Evolutionary conservation across 2,797 vertebrate species (phyloP).

Genomic region (Ficedula albicollis): DNA sequence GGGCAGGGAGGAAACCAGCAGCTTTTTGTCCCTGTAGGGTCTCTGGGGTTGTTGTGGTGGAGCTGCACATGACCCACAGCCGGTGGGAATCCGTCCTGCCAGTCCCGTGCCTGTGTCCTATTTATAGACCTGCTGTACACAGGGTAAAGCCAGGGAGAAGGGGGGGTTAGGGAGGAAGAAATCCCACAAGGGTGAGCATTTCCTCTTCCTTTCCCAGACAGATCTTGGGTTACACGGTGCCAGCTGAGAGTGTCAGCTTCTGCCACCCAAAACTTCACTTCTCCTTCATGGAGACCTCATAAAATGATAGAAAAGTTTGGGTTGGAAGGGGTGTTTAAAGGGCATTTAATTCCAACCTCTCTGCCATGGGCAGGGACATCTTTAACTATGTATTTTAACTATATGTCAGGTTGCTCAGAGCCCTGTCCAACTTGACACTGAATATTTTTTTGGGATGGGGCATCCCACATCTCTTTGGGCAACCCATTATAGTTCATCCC

Average conservation of each 20-base stretch:
- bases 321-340: not conserved
- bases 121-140: not conserved
- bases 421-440: rapidly evolving
- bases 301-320: not conserved
- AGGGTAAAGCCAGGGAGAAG: not conserved
- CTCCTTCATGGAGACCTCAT: not conserved
- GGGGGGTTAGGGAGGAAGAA: not conserved
- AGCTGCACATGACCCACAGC: rapidly evolving
- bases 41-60: not conserved
- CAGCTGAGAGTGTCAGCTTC: not conserved
- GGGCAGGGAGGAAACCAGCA: not conserved
- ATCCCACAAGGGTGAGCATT: not conserved
- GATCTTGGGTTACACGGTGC: not conserved
- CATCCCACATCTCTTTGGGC: not conserved
- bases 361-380: not conserved
- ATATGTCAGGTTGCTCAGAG: rapidly evolving
- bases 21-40: rapidly evolving
- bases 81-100: rapidly evolving
- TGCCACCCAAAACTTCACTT: too few species aligned
- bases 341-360: rapidly evolving
- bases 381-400: rapidly evolving
- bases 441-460: not conserved
- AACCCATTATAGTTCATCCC: rapidly evolving
- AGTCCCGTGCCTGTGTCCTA: not conserved
- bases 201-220: not conserved